Conservation (phyloP, 2,113 vertebrate species). For the Petrocephalus zakoni region DNA sequence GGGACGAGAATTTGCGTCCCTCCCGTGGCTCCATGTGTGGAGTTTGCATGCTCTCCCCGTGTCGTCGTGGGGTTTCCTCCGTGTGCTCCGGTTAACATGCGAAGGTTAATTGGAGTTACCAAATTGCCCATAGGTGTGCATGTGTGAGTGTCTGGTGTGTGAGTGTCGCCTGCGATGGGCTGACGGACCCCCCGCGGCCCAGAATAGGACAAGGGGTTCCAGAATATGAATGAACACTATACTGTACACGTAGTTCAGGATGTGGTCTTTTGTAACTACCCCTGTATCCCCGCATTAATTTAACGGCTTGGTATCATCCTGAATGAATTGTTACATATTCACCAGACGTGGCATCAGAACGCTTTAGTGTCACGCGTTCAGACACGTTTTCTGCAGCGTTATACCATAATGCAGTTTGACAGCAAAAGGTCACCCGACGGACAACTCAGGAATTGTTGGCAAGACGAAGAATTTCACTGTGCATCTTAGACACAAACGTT, state of each 20-base stretch:
- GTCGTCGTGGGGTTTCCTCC: too few species aligned
- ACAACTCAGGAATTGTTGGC: slow-evolving; percentile 37
- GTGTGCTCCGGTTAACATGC: too few species aligned
- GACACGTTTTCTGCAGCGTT: slow-evolving; percentile 25
- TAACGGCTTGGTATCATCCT: neutral
- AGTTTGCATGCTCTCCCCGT: neutral
- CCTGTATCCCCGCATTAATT: neutral
- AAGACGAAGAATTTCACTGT: neutral
- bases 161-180: too few species aligned
- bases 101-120: too few species aligned
- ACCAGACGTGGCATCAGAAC: neutral
- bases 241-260: neutral
- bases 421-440: slow-evolving; percentile 54
- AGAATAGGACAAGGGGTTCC: too few species aligned
- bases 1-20: neutral
- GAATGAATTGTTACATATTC: neutral
- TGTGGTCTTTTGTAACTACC: neutral
- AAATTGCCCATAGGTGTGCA: too few species aligned
- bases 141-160: too few species aligned
- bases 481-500: neutral
- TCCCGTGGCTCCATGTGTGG: neutral
- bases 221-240: too few species aligned
- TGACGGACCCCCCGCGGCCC: too few species aligned
- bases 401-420: slow-evolving; percentile 55
- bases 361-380: neutral